Percentiles rank a stretch among this genome's conserved stretches.
phyloP scores from a whole-genome alignment of 1,140 invertebrate genomes.

The Nomia melanderi region DNA sequence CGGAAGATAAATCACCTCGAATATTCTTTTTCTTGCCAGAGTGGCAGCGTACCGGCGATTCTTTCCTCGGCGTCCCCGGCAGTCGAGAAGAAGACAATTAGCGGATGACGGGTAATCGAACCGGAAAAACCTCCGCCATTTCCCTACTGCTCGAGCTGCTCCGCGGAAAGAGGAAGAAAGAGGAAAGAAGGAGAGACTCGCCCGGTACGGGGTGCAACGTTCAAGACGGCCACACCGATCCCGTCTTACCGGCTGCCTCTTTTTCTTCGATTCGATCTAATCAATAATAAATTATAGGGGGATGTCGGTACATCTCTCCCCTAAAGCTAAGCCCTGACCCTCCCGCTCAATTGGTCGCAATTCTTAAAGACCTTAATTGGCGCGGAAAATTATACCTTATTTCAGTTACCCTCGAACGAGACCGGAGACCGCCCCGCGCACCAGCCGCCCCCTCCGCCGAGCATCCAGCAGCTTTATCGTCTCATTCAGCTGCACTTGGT shows the following conservation, averaged over 20 bases:
- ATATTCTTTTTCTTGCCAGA: too few species aligned
- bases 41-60: background rate
- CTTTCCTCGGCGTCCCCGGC: background rate
- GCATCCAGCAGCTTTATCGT: background rate
- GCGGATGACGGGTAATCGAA: slow-evolving; percentile 43
- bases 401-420: slow-evolving; percentile 70
- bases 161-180: background rate
- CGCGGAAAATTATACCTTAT: slow-evolving; percentile 82
- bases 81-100: slow-evolving; percentile 15
- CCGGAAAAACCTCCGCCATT: slow-evolving; percentile 60
- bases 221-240: slow-evolving; percentile 8
- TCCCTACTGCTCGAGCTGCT: slow-evolving; percentile 26
- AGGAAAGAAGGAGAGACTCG: background rate
- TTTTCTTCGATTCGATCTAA: slow-evolving; percentile 79
- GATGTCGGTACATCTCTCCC: slow-evolving; percentile 74
- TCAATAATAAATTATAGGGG: slow-evolving; percentile 82
- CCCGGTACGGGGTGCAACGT: background rate
- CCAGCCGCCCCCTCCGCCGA: slow-evolving; percentile 40
- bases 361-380: slow-evolving; percentile 82
- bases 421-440: slow-evolving; percentile 27
- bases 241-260: slow-evolving; percentile 31
- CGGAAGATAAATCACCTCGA: too few species aligned
- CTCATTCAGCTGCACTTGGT: slow-evolving; percentile 43
- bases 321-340: slow-evolving; percentile 78
- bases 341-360: slow-evolving; percentile 81